Base-by-base conservation (phyloP, 1,140 invertebrate species). In the Subanguina moxae region DNA sequence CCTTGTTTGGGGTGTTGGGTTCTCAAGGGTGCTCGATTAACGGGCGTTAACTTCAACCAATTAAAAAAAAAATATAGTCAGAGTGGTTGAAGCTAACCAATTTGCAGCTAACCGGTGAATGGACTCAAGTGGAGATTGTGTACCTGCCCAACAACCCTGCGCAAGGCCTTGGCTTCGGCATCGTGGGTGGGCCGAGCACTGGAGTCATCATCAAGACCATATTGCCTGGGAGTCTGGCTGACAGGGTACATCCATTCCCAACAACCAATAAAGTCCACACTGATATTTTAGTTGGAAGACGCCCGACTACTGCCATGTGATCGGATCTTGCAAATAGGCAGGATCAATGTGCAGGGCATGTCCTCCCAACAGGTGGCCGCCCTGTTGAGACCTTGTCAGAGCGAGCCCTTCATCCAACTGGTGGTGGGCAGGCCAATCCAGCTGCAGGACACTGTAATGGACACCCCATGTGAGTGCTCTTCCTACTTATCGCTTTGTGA, bases 131-230 rank as follows among this genome's bases (percentile, higher is more conserved):
- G 15, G 68, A 80, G 68, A 71, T 80, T n/a, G 71, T 80, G 30
- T 70, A 80, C 62, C 71, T 80, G 57, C 66, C 71, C 42, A 80
- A 82, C 58, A 79, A 78, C 38, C 59, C 64, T 21, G 3, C 48
- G 3, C 68, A 52, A 45, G 78, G 77, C 19, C 67, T 78, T 76
- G 94, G 94, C 62, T 96, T 96, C 85, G 93, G 93, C 61, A 91
- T 96, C 72, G 92, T 95, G 71, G 93, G 93, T 58, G 93, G 93
- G 9, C 86, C 90, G 57, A 93, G 90, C 82, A 94, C 93, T 23
- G 93, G 93, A n/a, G 93, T 96, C 61, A 92, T 96, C 9, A 91
- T 96, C 64, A 96, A 96, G 84, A 96, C 91, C 62, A 90, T 96
- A 58, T 86, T 94, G 21, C 91, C 91, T 15, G 92, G 91, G 23